These are phyloP conservation scores for Agonum fuliginosum DNA, from an alignment of 2,888 invertebrate species.

Conservation along the genomic window DNA sequence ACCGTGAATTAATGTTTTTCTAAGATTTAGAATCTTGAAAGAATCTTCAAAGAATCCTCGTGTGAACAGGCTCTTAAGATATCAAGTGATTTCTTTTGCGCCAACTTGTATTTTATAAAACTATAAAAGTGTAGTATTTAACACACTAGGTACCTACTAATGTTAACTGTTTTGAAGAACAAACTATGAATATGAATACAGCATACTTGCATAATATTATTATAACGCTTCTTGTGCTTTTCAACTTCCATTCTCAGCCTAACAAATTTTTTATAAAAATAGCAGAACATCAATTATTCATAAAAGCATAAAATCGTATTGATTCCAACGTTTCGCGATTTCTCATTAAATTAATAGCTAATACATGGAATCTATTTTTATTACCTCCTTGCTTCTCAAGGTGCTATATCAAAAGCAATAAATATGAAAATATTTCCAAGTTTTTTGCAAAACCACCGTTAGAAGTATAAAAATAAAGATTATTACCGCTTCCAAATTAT, in stretches of 20 bases:
- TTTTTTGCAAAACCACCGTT: slow-evolving; percentile 10
- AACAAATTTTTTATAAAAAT: not conserved
- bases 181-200: too few species aligned
- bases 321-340: not conserved
- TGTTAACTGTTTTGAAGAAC: too few species aligned
- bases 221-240: too few species aligned
- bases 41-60: too few species aligned
- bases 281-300: not conserved
- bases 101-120: too few species aligned
- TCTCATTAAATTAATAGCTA: not conserved
- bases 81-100: too few species aligned
- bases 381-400: not conserved
- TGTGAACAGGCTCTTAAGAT: too few species aligned
- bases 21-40: too few species aligned
- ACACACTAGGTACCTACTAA: too few species aligned
- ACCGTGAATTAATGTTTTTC: too few species aligned
- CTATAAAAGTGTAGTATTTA: too few species aligned
- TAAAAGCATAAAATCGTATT: not conserved
- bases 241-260: not conserved
- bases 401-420: slow-evolving; percentile 19
- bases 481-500: slow-evolving; percentile 27
- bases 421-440: slow-evolving; percentile 24
- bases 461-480: slow-evolving; percentile 1
- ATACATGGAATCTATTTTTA: slow-evolving; percentile 7
- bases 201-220: too few species aligned